Evolutionary conservation across 2,888 invertebrate species (phyloP), one percentile per base, ranked within the genome.

Genomic region (Zeuzera pyrina): DNA sequence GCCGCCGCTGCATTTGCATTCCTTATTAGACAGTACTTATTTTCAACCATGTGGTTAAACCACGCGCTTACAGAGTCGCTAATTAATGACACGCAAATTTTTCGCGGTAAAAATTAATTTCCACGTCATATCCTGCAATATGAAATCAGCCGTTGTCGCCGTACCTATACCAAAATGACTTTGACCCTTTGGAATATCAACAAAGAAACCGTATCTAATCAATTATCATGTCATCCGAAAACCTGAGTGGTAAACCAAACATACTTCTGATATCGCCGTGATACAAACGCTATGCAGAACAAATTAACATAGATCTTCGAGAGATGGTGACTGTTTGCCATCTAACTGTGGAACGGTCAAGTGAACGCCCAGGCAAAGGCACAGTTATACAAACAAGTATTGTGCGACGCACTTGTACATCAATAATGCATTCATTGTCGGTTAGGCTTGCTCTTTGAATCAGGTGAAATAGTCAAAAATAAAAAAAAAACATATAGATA

Each of bases 361-460:
- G 76, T 68, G 73, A 65, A 68, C 69, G 72, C 68, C 62, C 64
- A 65, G 55, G 58, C 58, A 46, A 49, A n/a, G n/a, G n/a, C n/a
- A 77, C 81, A 78, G 81, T 81, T 83, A 81, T 55, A 65, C 65
- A 78, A 79, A 83, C 67, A 81, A 36, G 56, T 61, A 64, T 69
- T 66, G 70, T 67, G 59, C n/a, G 51, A 59, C 55, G 52, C 58
- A 59, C 63, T 64, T 60, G 60, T 66, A 62, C 48, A 73, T 68
- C 60, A 76, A 77, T 76, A 79, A 73, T 71, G 76, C 72, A 65
- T 67, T 68, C 76, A 72, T 74, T 76, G 73, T 71, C 63, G 70
- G 25, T 13, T 25, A 25, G 25, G 13, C 25, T 25, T 25, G 19
- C 8, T 19, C 19, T 19, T 19, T 19, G 19, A 8, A 19, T 19